These are phyloP conservation scores for Brachyrhaphis roseni DNA, from an alignment of 2,797 vertebrate genomes.

Conservation along the genomic window DNA sequence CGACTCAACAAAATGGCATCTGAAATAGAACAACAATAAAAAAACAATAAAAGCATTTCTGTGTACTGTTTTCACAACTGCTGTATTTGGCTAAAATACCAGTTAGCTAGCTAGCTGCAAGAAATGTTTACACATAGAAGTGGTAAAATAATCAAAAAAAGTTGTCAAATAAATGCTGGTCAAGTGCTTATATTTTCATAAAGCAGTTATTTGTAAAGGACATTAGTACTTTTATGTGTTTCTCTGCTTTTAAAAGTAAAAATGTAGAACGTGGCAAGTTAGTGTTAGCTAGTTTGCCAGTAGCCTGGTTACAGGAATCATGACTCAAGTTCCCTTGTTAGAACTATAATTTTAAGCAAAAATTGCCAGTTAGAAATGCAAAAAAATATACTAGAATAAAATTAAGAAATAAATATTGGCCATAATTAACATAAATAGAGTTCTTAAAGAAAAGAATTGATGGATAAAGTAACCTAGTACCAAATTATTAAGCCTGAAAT, in stretches of 20 bases:
- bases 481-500: not conserved
- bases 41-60: not conserved
- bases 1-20: not conserved
- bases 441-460: not conserved
- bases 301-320: not conserved
- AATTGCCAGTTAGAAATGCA: not conserved
- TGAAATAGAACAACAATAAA: not conserved
- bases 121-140: not conserved
- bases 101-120: not conserved
- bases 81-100: not conserved
- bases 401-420: not conserved
- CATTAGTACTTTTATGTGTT: not conserved
- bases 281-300: not conserved
- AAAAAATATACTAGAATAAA: not conserved
- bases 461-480: not conserved
- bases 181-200: not conserved
- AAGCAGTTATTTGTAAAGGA: not conserved
- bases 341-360: not conserved
- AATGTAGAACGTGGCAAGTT: not conserved
- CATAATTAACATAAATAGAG: not conserved
- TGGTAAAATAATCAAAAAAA: not conserved
- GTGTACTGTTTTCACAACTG: not conserved
- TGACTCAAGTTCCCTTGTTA: not conserved
- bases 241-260: not conserved
- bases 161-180: not conserved